Evolutionary conservation across 2,797 vertebrate genomes (phyloP).

Genomic region (Acipenser transmontanus): DNA sequence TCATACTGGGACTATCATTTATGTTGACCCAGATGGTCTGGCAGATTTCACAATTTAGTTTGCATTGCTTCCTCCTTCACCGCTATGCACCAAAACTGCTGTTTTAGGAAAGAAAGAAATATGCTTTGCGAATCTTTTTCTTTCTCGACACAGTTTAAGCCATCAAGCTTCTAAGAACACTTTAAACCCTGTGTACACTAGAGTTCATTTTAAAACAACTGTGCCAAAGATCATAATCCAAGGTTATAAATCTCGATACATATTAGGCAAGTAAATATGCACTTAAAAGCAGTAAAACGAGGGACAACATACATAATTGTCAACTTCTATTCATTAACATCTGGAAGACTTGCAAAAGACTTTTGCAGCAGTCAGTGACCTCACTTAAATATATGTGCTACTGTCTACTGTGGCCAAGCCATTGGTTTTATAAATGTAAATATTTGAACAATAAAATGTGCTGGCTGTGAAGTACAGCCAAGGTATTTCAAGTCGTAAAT

Average conservation of each 20-base stretch:
- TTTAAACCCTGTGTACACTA: conserved; percentile 2
- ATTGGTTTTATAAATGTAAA: conserved; percentile 46
- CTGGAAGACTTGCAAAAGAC: conserved; percentile 33
- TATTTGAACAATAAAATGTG: conserved; percentile 36
- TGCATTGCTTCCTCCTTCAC: no score
- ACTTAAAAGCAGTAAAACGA: conserved; percentile 20
- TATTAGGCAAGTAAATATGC: conserved; percentile 35
- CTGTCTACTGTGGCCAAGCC: conserved; percentile 30
- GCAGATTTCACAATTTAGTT: no score
- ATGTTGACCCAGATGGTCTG: no score
- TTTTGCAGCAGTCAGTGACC: conserved; percentile 44
- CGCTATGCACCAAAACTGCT: not conserved
- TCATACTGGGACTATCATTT: no score
- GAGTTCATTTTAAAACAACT: conserved; percentile 25
- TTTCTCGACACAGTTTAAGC: not conserved
- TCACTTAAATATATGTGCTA: conserved; percentile 38
- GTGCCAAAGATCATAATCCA: conserved; percentile 40
- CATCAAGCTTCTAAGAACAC: conserved; percentile 2
- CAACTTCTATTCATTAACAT: conserved; percentile 41
- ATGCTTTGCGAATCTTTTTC: not conserved
- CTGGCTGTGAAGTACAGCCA: conserved; percentile 33
- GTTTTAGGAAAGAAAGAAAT: not conserved
- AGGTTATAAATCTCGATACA: conserved; percentile 43
- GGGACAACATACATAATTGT: conserved; percentile 30
- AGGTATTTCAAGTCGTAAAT: conserved; percentile 28